Evolutionary conservation across 2,797 vertebrate genomes (phyloP), one percentile per base, ranked within the genome.

Genomic region (Xenentodon cancila): DNA sequence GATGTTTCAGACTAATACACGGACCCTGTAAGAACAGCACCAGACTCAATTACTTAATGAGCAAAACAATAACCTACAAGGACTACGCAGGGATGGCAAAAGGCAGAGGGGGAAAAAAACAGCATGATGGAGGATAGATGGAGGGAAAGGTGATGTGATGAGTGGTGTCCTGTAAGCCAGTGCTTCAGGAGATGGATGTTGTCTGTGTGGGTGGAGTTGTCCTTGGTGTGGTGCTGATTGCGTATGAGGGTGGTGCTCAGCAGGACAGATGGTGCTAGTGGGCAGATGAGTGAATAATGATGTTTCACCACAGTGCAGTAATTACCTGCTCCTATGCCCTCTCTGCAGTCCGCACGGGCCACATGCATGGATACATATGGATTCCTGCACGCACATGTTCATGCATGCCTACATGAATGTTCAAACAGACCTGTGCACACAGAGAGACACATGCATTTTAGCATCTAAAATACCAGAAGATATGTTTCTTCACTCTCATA

Each of bases 271-370:
- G 90, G 89, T 84, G 84, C 87, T 88, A 63, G 77, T 90, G 89
- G 88, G 89, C 87, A 91, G 86, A 92, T 91, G 89, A 90, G 88
- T 92, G 90, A 91, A 90, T 91, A 89, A 91, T 89, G 90, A 90
- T 88, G 82, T 92, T 88, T 90, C 86, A 85, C 85, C 75, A 86
- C 78, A 67, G 86, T 73, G 83, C 81, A 73, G 82, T 88, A 91
- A 91, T 92, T 90, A 90, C 87, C 85, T 80, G 85, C 85, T 88
- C 69, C 77, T 20, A 71, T 73, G 76, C 73, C 70, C 52, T 62
- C 56, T 67, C 78, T 46, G 62, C 57, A 51, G 70, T 64, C 74
- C 16, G 51, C 65, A 32, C 30, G 32, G 21, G 62, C 55, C 51
- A 17, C 73, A 69, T 64, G 47, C 76, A 69, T 52, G 56, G 32